Evolutionary conservation across 1,140 invertebrate species (phyloP), one percentile per base, ranked within the genome.

Genomic region (Augochlora pura): DNA sequence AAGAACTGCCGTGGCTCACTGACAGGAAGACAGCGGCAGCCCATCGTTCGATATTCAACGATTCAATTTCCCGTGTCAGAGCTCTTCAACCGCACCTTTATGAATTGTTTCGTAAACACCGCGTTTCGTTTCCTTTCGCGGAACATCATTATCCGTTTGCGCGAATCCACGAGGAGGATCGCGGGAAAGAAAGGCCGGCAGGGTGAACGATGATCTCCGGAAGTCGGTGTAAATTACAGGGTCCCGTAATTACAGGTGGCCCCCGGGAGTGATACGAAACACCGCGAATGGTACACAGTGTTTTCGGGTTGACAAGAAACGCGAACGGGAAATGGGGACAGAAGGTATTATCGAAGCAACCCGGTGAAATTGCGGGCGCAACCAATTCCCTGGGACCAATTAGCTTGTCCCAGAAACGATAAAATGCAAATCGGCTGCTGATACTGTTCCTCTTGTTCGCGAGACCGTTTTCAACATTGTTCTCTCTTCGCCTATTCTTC

Each of bases 381-480:
- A 82, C 76, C 65, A 69, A 74, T 71, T 57, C 69, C 63, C 62
- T 38, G 23, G 63, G 63, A 59, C 66, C 81, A 88, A 88, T 89
- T 87, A 87, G 84, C 54, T 66, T 65, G 65, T 73, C 49, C 63
- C 32, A 59, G 66, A 69, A 72, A 85, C 74, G 65, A 78, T 79
- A 64, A 87, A 85, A 87, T 80, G 66, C 62, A 75, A 69, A 77
- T 87, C 68, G 12, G 52, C 18, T 63, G 74, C 60, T 77, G 83
- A 86, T 82, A 84, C 39, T 63, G 60, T 65, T 72, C 77, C 87
- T 83, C 82, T 82, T 52, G 77, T 72, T 68, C 79, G 76, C 59
- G 57, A 23, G 8, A 21, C 39, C 59, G n/a, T 71, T 49, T 59
- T 63, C 65, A 25, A 39, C 62, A 18, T 27, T 63, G 18, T 65